phyloP scores from a whole-genome alignment of 2,113 vertebrate species.

The Phasianus colchicus region DNA sequence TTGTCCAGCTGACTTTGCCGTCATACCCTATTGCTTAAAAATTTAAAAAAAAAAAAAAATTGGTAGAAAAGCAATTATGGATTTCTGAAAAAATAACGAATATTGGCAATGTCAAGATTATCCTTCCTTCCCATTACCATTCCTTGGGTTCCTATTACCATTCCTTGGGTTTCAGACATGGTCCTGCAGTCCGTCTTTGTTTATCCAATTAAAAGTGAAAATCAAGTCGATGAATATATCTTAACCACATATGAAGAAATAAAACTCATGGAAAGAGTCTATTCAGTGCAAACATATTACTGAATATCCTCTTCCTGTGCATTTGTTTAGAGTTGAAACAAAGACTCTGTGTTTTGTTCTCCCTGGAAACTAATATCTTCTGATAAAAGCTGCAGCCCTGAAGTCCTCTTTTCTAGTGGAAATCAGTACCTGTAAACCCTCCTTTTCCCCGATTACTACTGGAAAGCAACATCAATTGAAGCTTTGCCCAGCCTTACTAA shows the following conservation, averaged over 20 bases:
- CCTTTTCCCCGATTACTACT: background rate
- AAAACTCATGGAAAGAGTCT: background rate
- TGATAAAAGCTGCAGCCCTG: background rate
- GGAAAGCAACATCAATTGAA: background rate
- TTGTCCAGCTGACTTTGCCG: background rate
- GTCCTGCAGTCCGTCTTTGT: background rate
- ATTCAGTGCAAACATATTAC: background rate
- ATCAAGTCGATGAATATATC: background rate
- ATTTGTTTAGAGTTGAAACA: background rate
- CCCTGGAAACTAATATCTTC: background rate
- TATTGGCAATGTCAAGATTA: background rate
- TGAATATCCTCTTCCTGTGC: background rate
- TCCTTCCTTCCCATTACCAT: rapidly evolving
- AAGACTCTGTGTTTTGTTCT: background rate
- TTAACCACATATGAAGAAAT: background rate
- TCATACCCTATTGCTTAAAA: background rate
- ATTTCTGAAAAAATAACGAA: background rate
- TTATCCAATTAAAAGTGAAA: background rate
- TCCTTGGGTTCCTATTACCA: rapidly evolving
- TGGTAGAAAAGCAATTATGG: background rate
- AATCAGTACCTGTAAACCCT: background rate
- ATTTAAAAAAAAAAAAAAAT: background rate
- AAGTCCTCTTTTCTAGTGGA: background rate
- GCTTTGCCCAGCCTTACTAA: background rate
- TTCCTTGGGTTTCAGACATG: rapidly evolving